phyloP scores from a whole-genome alignment of 2,888 invertebrate genomes.

The Ephialtes manifestator region DNA sequence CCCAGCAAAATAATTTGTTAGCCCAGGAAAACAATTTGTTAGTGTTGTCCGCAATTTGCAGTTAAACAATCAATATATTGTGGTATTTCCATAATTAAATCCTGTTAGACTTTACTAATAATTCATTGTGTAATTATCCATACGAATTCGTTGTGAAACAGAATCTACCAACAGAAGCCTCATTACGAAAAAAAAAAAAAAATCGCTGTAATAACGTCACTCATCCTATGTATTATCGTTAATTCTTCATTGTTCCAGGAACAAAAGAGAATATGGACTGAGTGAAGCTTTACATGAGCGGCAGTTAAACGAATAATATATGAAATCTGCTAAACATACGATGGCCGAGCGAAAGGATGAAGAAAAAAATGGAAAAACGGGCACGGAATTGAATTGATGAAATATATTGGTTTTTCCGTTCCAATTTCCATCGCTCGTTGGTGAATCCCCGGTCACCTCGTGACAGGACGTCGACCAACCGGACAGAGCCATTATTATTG shows the following conservation, averaged over 20 bases:
- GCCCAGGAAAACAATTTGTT: too few relatives aligned
- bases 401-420: conserved; percentile 32
- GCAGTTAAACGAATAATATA: conserved; percentile 16
- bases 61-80: too few relatives aligned
- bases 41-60: too few relatives aligned
- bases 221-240: neutral
- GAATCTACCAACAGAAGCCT: too few relatives aligned
- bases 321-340: neutral
- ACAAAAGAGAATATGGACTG: neutral
- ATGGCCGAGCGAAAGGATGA: neutral
- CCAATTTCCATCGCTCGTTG: neutral
- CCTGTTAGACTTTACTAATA: too few relatives aligned
- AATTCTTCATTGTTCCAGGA: neutral
- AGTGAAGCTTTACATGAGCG: neutral
- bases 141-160: too few relatives aligned
- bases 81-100: too few relatives aligned
- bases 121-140: too few relatives aligned
- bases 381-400: conserved; percentile 14
- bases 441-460: neutral
- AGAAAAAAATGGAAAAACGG: neutral
- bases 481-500: conserved; percentile 8
- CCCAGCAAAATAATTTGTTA: too few relatives aligned
- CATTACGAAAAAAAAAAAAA: too few relatives aligned
- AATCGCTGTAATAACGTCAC: too few relatives aligned
- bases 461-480: conserved; percentile 34